Percentiles rank a stretch among this genome's conserved stretches.
Evolutionary conservation across 2,113 vertebrate genomes (phyloP).

Genomic region (Herpetotheres cachinnans): DNA sequence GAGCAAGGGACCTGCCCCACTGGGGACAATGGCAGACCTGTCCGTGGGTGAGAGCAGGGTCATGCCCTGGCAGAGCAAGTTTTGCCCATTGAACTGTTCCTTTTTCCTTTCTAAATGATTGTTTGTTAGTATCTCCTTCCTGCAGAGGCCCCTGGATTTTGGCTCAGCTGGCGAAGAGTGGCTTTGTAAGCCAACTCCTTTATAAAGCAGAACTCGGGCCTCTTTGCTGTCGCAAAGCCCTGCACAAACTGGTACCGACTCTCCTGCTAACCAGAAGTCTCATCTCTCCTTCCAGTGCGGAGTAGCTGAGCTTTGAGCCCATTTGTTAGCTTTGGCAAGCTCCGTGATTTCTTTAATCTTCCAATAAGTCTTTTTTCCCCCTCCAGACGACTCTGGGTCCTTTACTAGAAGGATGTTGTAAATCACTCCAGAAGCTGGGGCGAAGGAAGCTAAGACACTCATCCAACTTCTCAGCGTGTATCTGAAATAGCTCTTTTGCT

Average conservation of each 20-base stretch:
- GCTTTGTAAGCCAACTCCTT: background rate
- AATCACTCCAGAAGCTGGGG: background rate
- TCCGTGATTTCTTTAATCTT: slow-evolving; percentile 45
- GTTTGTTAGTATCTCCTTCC: slow-evolving; percentile 7
- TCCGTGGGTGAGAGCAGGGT: background rate
- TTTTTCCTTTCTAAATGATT: slow-evolving; percentile 9
- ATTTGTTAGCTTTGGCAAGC: slow-evolving; percentile 2
- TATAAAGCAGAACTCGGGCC: background rate
- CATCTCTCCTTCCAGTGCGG: background rate
- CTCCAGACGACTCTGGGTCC: background rate
- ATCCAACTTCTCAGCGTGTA: background rate
- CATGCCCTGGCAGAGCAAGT: background rate
- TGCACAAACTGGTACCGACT: background rate
- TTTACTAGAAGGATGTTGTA: slow-evolving; percentile 30
- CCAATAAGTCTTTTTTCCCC: background rate
- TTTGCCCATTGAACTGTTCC: background rate
- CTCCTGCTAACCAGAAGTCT: background rate
- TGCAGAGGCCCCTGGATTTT: background rate
- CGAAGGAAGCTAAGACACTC: slow-evolving; percentile 31
- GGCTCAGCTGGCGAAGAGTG: background rate
- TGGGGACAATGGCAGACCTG: background rate
- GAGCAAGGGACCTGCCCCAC: background rate
- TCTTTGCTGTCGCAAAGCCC: background rate
- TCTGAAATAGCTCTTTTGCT: slow-evolving; percentile 22
- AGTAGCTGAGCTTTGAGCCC: background rate